Conservation (phyloP, 2,888 invertebrate genomes). For the Cylloceria caligata region DNA sequence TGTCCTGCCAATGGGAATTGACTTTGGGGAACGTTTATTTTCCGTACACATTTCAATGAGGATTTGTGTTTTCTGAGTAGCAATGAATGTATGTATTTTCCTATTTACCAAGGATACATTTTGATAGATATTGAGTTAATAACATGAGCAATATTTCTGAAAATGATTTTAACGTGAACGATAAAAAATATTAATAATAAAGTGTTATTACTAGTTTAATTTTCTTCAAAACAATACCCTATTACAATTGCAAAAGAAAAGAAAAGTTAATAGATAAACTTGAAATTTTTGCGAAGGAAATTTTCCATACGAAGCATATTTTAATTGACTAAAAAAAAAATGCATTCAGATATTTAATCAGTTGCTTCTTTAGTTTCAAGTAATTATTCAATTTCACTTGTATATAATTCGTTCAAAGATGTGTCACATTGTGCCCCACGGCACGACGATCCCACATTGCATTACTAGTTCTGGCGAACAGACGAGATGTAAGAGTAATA, state of each 20-base stretch:
- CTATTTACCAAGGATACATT: background rate
- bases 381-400: no score
- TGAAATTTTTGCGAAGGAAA: no score
- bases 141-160: background rate
- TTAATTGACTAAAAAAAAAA: no score
- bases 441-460: background rate
- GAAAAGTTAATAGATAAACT: no score
- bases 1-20: background rate
- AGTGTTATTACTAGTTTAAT: no score
- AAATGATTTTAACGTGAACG: background rate
- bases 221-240: no score
- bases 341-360: no score
- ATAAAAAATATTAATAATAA: no score
- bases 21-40: background rate
- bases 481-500: constrained; percentile 1
- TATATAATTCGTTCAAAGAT: no score
- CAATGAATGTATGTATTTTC: background rate
- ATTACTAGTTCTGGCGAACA: background rate
- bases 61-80: constrained; percentile 3
- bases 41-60: background rate
- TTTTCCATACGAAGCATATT: no score
- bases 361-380: no score
- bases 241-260: no score
- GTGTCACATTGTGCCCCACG: background rate
- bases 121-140: background rate